Evolutionary conservation across 1,140 invertebrate species (phyloP).

Genomic region (Drosophila carrolli): DNA sequence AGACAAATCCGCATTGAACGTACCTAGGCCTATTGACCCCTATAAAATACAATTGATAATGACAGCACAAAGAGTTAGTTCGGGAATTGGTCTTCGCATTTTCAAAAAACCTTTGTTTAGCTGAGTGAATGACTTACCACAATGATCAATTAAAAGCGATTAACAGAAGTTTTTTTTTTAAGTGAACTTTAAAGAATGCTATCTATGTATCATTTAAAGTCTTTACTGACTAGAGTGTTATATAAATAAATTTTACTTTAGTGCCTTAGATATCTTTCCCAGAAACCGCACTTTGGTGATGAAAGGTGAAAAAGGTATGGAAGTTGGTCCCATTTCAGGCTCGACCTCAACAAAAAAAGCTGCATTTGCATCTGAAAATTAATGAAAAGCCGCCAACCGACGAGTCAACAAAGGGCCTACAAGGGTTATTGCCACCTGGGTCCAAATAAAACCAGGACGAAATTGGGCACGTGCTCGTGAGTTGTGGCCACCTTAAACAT

Average conservation of each 20-base stretch:
- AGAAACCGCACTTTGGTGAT: constrained; percentile 23
- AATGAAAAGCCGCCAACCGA: constrained; percentile 47
- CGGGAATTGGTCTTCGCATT: not conserved
- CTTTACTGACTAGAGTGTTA: not conserved
- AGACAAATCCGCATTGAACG: constrained; percentile 19
- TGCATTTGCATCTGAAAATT: constrained; percentile 51
- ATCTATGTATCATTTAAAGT: not conserved
- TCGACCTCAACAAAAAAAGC: constrained; percentile 9
- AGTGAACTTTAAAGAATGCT: not conserved
- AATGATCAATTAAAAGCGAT: not conserved
- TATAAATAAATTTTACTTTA: constrained; percentile 12
- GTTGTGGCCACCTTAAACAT: constrained; percentile 50
- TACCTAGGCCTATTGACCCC: not conserved
- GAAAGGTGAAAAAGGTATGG: constrained; percentile 27
- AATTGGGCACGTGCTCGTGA: constrained; percentile 37
- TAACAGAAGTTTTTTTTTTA: not conserved
- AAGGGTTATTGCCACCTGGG: constrained; percentile 29
- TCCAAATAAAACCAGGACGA: constrained; percentile 17
- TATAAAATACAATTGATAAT: not conserved
- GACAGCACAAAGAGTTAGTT: not conserved
- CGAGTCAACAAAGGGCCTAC: constrained; percentile 50
- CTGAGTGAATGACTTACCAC: not conserved
- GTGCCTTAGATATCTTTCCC: not conserved
- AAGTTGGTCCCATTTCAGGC: constrained; percentile 10
- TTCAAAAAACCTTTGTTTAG: not conserved